Base-by-base conservation (phyloP, 1,140 invertebrate species). In the Stegodyphus dumicola region DNA sequence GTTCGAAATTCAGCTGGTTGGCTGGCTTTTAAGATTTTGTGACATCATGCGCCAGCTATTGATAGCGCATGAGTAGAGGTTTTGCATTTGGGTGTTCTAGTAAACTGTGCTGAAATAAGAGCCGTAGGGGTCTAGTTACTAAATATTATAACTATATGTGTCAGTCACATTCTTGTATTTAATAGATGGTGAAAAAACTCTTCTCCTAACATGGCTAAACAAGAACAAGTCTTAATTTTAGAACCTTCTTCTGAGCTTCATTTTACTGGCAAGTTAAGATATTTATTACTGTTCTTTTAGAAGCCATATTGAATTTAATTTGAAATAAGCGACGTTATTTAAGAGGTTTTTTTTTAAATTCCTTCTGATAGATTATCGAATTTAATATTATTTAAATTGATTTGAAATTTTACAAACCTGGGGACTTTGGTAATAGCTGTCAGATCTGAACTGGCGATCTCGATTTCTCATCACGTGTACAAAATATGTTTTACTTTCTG, bases 231-330 rank as follows among this genome's bases (percentile, higher is more conserved):
- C 56, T 88, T 92, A 78, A 86, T 87, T 78, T 88, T 92, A 88
- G 91, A 92, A 48, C 91, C 91, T 79, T 84, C 89, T 75, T 88
- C 85, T 77, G 91, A 92, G 87, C 88, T 92, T 49, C 89, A 89
- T 88, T 92, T 92, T 88, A 90, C 89, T 90, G 91, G 91, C 91
- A 89, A 88, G 89, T 79, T 60, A 65, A 64, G 11, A 75, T 67
- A 85, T n/a, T 54, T 56, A 56, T 79, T 75, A 48, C 51, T 65
- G 9, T 75, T 75, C 6, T 10, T 33, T 86, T 76, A 77, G 65
- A 67, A 67, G 81, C 77, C 73, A 77, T 87, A 84, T 85, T 87
- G 86, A 85, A 67, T 74, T 53, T 48, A 78, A 9, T 64, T 51
- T 53, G 33, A 33, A 33, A 33, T 33, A 33, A 33, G 33, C 33